A percentile compares a stretch with the other conserved stretches of the same genome.
These are phyloP conservation scores for Ormyrus rosae DNA, from an alignment of 2,888 invertebrate species.

Conservation along the genomic window DNA sequence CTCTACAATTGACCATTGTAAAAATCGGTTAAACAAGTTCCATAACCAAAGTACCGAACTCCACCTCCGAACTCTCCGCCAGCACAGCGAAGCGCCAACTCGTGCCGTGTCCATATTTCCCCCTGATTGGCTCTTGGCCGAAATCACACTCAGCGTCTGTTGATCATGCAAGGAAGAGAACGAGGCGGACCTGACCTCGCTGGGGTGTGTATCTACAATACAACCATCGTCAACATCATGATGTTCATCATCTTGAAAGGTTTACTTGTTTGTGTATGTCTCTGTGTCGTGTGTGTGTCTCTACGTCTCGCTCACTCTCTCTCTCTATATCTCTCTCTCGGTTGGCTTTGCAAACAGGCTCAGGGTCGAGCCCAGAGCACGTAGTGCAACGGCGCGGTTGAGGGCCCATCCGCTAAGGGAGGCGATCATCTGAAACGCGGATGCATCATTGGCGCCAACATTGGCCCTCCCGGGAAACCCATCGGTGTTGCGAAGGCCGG, in stretches of 20 bases:
- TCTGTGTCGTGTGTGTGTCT: not conserved
- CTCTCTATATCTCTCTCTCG: slow-evolving; percentile 42
- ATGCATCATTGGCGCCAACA: slow-evolving; percentile 84
- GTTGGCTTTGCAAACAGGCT: slow-evolving; percentile 56
- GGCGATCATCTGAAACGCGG: slow-evolving; percentile 92
- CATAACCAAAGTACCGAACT: too few relatives aligned
- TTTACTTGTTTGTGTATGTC: not conserved
- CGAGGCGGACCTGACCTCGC: not conserved
- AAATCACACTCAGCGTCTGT: too few relatives aligned
- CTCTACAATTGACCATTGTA: too few relatives aligned
- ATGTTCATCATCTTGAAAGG: not conserved
- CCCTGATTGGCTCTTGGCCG: too few relatives aligned
- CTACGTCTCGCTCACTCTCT: not conserved
- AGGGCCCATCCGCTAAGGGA: slow-evolving; percentile 77
- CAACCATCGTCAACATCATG: slow-evolving; percentile 4
- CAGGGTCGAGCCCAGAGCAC: slow-evolving; percentile 79
- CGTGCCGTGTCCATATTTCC: too few relatives aligned
- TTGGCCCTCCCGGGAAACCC: slow-evolving; percentile 77
- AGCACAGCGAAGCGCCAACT: too few relatives aligned
- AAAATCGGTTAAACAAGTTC: too few relatives aligned
- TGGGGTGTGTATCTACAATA: not conserved
- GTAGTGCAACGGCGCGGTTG: slow-evolving; percentile 77
- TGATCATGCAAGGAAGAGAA: not conserved
- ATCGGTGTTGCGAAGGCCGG: slow-evolving; percentile 78
- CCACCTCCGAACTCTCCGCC: too few relatives aligned